Percentiles rank a stretch among this genome's conserved stretches.
Evolutionary conservation across 1,140 invertebrate species (phyloP).

Genomic region (Drosophila lacteicornis): DNA sequence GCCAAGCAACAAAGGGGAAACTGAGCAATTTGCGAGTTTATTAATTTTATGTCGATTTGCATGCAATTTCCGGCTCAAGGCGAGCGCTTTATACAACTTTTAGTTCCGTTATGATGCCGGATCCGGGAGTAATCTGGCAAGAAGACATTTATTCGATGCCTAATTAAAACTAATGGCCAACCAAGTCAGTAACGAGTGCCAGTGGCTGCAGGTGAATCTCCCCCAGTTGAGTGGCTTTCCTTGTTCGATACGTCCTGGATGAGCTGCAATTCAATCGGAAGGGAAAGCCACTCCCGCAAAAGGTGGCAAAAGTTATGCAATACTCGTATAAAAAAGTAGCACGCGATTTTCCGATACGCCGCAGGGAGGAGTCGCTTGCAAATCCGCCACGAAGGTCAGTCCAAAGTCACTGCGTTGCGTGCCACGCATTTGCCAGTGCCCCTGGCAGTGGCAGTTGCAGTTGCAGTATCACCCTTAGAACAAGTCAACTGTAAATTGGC

Average conservation of each 20-base stretch:
- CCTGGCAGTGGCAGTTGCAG: conserved; percentile 45
- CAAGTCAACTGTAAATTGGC: conserved; percentile 81
- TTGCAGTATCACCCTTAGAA: conserved; percentile 41
- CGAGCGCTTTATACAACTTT: conserved; percentile 52
- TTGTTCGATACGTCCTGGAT: conserved; percentile 58
- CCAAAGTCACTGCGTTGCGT: conserved; percentile 66
- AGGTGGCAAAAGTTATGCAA: conserved; percentile 65
- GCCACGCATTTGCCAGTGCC: conserved; percentile 54
- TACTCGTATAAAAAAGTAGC: conserved; percentile 48
- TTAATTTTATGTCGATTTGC: conserved; percentile 81
- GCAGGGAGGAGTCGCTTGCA: conserved; percentile 33
- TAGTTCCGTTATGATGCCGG: conserved; percentile 41
- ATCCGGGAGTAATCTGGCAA: conserved; percentile 52
- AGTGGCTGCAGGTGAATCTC: conserved; percentile 39
- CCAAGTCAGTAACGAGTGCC: conserved; percentile 16
- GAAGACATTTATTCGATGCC: conserved; percentile 51
- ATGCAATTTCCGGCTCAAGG: conserved; percentile 74
- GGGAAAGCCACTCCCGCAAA: conserved; percentile 43
- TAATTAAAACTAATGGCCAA: conserved; percentile 75
- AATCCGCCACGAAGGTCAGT: conserved; percentile 61
- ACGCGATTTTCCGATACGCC: conserved; percentile 60
- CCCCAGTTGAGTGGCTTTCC: conserved; percentile 64
- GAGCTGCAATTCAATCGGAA: conserved; percentile 67
- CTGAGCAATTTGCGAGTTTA: conserved; percentile 74
- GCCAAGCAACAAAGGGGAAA: conserved; percentile 13